Evolutionary conservation across 2,888 invertebrate genomes (phyloP), one percentile per base, ranked within the genome.

Genomic region (Agrilus cyanescens): DNA sequence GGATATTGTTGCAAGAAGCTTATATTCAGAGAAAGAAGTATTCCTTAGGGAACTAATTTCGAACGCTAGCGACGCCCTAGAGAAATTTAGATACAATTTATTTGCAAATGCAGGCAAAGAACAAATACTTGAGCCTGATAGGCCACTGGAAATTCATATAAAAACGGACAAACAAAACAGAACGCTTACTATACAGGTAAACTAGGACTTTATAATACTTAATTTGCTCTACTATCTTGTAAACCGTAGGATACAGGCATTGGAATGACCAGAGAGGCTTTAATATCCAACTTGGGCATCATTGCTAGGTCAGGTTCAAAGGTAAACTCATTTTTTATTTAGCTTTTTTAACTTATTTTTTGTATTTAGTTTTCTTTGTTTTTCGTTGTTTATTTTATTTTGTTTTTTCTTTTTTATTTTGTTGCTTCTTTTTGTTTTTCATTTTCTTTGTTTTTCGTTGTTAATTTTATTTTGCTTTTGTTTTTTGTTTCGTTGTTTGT

Each of bases 11-110:
- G 97, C 97, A 1, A 83, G 90, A 60, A 96, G 96, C 1, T 70
- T 97, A 31, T 97, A 97, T 67, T 96, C 96, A 0, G 95, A 97
- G 56, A 95, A 94, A 68, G 96, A 97, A 74, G 94, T 97, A 7
- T 97, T 97, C 62, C 81, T 97, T 10, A 76, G 96, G 51, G 96
- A 97, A 65, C 68, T 97, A 32, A 89, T 97, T 50, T 96, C 96
- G 0, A 97, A 97, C 70, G 87, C 94, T 1, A 95, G 93, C 65
- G 96, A 97, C 76, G 96, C 96, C 12, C 69, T 97, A 46, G 96
- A 97, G 64, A 97, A 96, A 65, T 80, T 95, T 51, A 73, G 94
- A 2, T 94, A 93, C 58, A 61, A 84, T 12, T 75, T 80, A 53
- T 67, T 85, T 37, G 70, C 74, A 4, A 69, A 69, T 8, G 68